phyloP scores from a whole-genome alignment of 2,888 invertebrate species.

The Mongoloraphidia duomilia region DNA sequence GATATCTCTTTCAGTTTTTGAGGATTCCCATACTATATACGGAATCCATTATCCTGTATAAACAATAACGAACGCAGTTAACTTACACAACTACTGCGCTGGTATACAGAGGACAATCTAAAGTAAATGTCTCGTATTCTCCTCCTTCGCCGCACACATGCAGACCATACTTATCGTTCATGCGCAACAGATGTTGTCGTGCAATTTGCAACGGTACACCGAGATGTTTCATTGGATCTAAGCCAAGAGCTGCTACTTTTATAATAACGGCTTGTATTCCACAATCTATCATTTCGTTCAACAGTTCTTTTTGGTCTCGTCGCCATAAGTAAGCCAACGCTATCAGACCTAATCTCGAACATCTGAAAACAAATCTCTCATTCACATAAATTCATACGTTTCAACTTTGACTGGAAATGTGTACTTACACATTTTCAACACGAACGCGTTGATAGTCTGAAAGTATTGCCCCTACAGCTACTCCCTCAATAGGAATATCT shows the following conservation, averaged over 20 bases:
- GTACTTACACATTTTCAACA: slow-evolving; percentile 91
- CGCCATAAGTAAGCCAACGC: slow-evolving; percentile 93
- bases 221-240: slow-evolving; percentile 74
- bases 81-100: slow-evolving; percentile 83
- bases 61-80: slow-evolving; percentile 11
- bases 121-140: slow-evolving; percentile 94
- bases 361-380: slow-evolving; percentile 39
- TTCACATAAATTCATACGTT: not conserved
- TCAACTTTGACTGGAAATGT: slow-evolving; percentile 3
- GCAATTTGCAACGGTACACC: slow-evolving; percentile 75
- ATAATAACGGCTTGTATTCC: slow-evolving; percentile 88
- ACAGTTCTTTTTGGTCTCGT: slow-evolving; percentile 81
- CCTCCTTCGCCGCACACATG: slow-evolving; percentile 98
- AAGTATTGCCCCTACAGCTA: slow-evolving; percentile 93
- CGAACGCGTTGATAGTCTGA: slow-evolving; percentile 97
- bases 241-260: slow-evolving; percentile 91
- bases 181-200: slow-evolving; percentile 71
- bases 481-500: slow-evolving; percentile 70
- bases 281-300: slow-evolving; percentile 93
- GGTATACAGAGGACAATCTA: slow-evolving; percentile 92
- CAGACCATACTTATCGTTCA: slow-evolving; percentile 87
- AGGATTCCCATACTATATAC: not conserved
- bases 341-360: slow-evolving; percentile 75
- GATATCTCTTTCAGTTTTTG: no score
- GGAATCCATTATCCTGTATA: not conserved